A percentile compares a stretch with the other conserved stretches of the same genome.
Conservation (phyloP, 2,888 invertebrate genomes). For the Lasioglossum morio region DNA sequence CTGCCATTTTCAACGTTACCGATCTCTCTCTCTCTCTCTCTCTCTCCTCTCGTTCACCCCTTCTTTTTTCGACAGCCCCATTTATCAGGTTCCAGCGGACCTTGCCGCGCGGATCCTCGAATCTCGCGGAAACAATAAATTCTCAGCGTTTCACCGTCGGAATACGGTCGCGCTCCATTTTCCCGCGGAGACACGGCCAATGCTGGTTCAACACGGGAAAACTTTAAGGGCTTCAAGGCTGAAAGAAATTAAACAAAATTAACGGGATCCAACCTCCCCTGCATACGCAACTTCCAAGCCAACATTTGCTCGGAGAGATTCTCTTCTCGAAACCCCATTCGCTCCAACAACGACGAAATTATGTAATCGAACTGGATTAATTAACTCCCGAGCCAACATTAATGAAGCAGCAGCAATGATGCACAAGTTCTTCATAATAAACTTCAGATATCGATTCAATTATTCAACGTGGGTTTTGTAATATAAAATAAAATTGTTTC, state of each 20-base stretch:
- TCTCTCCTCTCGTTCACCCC: background rate
- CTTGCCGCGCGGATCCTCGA: constrained; percentile 27
- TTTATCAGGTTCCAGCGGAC: constrained; percentile 45
- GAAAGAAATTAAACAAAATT: background rate
- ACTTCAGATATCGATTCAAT: too few species aligned
- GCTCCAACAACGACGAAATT: background rate
- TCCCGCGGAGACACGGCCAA: background rate
- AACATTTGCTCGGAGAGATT: too few species aligned
- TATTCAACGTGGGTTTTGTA: too few species aligned
- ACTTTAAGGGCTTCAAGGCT: background rate
- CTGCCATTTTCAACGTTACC: constrained; percentile 17
- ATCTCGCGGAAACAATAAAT: constrained; percentile 52
- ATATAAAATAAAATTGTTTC: too few species aligned
- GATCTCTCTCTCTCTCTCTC: background rate
- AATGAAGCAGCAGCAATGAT: too few species aligned
- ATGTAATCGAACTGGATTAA: too few species aligned
- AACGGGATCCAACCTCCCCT: too few species aligned
- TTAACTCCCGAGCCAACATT: too few species aligned
- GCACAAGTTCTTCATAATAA: too few species aligned
- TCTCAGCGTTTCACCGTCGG: constrained; percentile 7
- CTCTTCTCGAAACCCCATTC: too few species aligned
- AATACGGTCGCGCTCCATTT: constrained; percentile 11
- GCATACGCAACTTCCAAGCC: too few species aligned
- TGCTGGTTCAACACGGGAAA: background rate
- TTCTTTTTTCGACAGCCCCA: constrained; percentile 36